phyloP scores from a whole-genome alignment of 2,888 invertebrate species.

The Nebria salina region DNA sequence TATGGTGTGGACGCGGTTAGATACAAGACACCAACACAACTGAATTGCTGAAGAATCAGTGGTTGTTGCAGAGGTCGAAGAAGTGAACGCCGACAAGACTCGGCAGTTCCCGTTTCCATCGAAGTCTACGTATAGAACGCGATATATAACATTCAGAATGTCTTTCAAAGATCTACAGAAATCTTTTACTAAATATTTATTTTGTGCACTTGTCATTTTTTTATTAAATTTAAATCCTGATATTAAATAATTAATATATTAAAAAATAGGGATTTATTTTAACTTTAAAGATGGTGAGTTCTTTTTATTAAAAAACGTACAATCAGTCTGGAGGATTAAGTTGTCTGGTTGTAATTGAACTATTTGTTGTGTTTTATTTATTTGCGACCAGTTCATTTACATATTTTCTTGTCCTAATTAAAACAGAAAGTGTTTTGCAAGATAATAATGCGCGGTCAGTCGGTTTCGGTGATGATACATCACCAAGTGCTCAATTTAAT shows the following conservation, averaged over 20 bases:
- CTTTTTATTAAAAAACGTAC: neutral
- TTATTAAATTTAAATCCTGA: no score
- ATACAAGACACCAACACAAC: conserved; percentile 18
- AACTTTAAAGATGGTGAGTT: neutral
- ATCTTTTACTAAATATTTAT: no score
- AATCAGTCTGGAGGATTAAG: neutral
- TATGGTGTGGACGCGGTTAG: neutral
- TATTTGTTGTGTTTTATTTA: neutral
- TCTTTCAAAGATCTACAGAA: no score
- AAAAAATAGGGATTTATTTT: no score
- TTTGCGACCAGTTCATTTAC: neutral
- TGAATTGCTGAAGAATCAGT: neutral
- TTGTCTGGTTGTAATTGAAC: neutral
- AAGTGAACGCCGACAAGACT: neutral
- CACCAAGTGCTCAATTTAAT: neutral
- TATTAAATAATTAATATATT: no score
- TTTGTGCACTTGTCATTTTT: no score
- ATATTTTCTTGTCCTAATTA: neutral
- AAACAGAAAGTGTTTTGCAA: neutral
- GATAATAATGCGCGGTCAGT: neutral
- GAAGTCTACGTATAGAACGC: neutral
- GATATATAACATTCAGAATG: neutral
- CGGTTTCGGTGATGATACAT: neutral
- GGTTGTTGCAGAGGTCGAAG: neutral
- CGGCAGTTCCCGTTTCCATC: conserved; percentile 22